A percentile compares a stretch with the other conserved stretches of the same genome.
Evolutionary conservation across 2,113 vertebrate genomes (phyloP).

Genomic region (Corythornis vintsioides): DNA sequence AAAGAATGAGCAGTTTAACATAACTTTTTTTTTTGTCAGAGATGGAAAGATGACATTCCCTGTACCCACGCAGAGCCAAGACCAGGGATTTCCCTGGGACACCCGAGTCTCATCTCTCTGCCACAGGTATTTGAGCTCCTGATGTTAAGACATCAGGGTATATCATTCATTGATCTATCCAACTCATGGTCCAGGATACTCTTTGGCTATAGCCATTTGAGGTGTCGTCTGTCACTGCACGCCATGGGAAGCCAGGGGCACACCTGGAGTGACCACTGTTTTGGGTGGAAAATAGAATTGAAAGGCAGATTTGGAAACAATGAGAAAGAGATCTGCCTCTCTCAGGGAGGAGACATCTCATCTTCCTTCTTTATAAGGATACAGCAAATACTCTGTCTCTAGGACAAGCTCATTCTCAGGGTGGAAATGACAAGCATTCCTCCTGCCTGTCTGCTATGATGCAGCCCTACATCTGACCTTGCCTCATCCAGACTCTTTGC

Average conservation of each 20-base stretch:
- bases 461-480: neutral
- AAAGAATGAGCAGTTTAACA: neutral
- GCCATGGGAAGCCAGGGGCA: rapidly evolving
- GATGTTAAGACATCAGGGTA: neutral
- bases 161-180: rapidly evolving
- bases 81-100: neutral
- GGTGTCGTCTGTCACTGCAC: neutral
- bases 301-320: neutral
- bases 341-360: neutral
- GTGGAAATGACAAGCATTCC: neutral
- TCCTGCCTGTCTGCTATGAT: neutral
- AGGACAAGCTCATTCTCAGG: neutral
- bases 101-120: neutral
- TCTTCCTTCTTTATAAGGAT: neutral
- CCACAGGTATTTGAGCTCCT: neutral
- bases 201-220: rapidly evolving
- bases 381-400: rapidly evolving
- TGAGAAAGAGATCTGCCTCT: neutral
- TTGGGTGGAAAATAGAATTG: neutral
- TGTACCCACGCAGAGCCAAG: neutral
- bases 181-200: rapidly evolving
- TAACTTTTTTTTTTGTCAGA: neutral
- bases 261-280: rapidly evolving
- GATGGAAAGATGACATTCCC: neutral
- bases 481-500: rapidly evolving